phyloP scores from a whole-genome alignment of 2,113 vertebrate genomes.

The Podilymbus podiceps region DNA sequence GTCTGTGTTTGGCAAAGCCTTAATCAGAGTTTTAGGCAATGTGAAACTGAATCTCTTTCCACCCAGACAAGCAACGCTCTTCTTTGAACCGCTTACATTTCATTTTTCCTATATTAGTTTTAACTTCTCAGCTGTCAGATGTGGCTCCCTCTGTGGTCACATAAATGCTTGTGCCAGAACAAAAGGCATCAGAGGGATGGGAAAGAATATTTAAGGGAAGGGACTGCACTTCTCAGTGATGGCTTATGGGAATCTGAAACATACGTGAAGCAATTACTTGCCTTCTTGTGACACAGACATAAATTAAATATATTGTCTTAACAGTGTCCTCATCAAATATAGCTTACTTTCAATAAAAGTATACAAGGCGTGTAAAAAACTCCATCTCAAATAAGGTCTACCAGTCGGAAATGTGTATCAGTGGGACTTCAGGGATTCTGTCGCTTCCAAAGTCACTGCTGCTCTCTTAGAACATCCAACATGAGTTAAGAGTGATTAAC shows the following conservation, averaged over 20 bases:
- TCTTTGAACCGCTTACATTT: not conserved
- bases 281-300: not conserved
- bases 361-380: not conserved
- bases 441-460: not conserved
- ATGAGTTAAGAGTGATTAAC: not conserved
- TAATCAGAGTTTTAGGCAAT: not conserved
- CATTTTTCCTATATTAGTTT: not conserved
- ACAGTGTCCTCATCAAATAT: not conserved
- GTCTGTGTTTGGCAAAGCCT: not conserved
- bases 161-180: not conserved
- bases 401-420: not conserved
- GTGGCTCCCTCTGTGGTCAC: not conserved
- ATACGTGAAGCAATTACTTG: not conserved
- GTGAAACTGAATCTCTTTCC: not conserved
- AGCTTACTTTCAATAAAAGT: not conserved
- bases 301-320: not conserved
- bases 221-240: not conserved
- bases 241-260: not conserved
- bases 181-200: not conserved
- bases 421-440: not conserved
- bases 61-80: not conserved
- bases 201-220: not conserved
- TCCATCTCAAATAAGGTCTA: not conserved
- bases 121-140: not conserved
- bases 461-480: not conserved